Base-by-base conservation (phyloP, 2,113 vertebrate genomes). In the Hippocampus comes region DNA sequence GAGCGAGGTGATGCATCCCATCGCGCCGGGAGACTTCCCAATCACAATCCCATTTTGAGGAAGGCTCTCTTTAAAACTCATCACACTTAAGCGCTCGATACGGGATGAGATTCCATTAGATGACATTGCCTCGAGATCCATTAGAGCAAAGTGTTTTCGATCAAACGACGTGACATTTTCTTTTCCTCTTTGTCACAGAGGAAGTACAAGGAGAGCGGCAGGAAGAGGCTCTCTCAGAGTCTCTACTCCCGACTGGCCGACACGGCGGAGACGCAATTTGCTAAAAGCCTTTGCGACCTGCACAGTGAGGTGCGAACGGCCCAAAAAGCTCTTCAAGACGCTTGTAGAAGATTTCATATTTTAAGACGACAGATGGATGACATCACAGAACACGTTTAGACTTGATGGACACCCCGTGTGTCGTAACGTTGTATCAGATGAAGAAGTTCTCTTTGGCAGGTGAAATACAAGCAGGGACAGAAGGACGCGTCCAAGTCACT, bases 191-290 rank as follows among this genome's bases (percentile, higher is more conserved):
- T 0, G 0, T 42, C 42, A 23, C 64, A 88, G 88, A 85, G 72
- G 51, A 85, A 86, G 76, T 96, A 98, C 82, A 95, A 95, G 90
- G 91, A 67, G 92, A 83, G 34, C 18, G 88, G 90, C 53, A 95
- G 17, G 91, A 89, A 41, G 91, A 95, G 53, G 91, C 94, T 55
- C 88, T 93, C 60, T 92, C 89, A 38, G 34, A 38, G 5, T n/a
- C 89, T 97, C 2, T 99, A 96, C 82, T 94, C 94, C 63, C 92
- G 91, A 71, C 94, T 98, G 79, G 92, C 96, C 2, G 95, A 95
- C 14, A 96, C 96, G 15, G 94, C 93, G 5, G 94, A 96, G 42
- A 96, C 93, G 6, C 94, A 93, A 4, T 95, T 94, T 34, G 95
- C 95, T 38, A 38, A 38, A 38, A 38, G 0, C 92, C 92, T 94